These are phyloP conservation scores for Meloidogyne exigua DNA, from an alignment of 1,140 invertebrate species.

Conservation along the genomic window DNA sequence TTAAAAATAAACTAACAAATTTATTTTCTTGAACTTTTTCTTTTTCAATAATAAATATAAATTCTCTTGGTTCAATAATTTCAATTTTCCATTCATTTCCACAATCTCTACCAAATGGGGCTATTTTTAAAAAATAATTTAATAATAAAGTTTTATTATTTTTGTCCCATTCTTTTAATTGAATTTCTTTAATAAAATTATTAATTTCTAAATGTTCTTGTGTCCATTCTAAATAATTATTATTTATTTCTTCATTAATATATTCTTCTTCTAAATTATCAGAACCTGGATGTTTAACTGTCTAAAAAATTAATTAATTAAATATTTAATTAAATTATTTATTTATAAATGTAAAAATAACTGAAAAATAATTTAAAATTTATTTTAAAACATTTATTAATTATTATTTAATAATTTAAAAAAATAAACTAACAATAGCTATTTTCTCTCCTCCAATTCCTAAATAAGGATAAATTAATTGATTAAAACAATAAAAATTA, in stretches of 20 bases:
- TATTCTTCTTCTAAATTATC: background rate
- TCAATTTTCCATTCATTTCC: slow-evolving; percentile 1
- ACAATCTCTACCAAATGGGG: slow-evolving; percentile 11
- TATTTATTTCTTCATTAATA: background rate
- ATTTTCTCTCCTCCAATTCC: slow-evolving; percentile 9
- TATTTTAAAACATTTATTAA: no score
- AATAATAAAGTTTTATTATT: slow-evolving; percentile 3
- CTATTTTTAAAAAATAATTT: slow-evolving; percentile 14
- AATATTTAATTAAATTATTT: no score
- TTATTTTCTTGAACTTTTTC: background rate
- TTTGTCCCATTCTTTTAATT: slow-evolving; percentile 2
- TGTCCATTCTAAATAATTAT: slow-evolving; percentile 10
- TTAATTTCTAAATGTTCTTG: slow-evolving; percentile 9
- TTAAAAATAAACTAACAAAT: background rate
- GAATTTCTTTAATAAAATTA: slow-evolving; percentile 2
- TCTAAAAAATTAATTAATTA: background rate
- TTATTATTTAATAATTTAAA: no score
- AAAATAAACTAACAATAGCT: slow-evolving; percentile 1
- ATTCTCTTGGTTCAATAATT: slow-evolving; percentile 18
- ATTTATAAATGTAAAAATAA: no score
- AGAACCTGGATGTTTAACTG: background rate
- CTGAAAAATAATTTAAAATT: no score
- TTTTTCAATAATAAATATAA: background rate
- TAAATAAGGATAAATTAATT: slow-evolving; percentile 14
- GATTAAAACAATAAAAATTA: background rate